phyloP scores from a whole-genome alignment of 2,113 vertebrate genomes.

The Copsychus sechellarum region DNA sequence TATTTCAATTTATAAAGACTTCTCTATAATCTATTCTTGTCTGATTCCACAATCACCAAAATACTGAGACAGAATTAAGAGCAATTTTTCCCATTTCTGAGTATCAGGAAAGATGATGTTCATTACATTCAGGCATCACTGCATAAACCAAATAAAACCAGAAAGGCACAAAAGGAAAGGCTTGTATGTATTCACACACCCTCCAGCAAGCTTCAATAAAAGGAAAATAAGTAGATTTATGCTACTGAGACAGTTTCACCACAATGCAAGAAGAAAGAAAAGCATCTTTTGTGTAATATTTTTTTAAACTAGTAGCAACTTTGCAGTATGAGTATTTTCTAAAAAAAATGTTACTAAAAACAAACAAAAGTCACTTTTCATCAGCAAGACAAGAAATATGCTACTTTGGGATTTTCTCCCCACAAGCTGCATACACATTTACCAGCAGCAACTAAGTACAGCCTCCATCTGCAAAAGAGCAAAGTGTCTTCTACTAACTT shows the following conservation, averaged over 20 bases:
- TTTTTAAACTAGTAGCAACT: background rate
- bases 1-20: background rate
- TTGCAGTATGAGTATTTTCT: background rate
- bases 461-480: background rate
- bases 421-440: accelerated
- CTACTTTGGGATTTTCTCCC: background rate
- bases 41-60: background rate
- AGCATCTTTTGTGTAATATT: background rate
- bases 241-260: background rate
- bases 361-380: background rate
- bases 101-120: background rate
- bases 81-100: background rate
- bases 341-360: background rate
- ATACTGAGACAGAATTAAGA: background rate
- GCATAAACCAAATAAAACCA: background rate
- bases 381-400: background rate
- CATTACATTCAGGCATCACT: background rate
- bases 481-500: background rate
- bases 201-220: background rate
- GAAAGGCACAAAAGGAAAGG: background rate
- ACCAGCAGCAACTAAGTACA: background rate
- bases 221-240: background rate
- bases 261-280: background rate
- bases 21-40: background rate
- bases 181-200: background rate